Evolutionary conservation across 2,113 vertebrate genomes (phyloP), one percentile per base, ranked within the genome.

Genomic region (Muntiacus reevesi): DNA sequence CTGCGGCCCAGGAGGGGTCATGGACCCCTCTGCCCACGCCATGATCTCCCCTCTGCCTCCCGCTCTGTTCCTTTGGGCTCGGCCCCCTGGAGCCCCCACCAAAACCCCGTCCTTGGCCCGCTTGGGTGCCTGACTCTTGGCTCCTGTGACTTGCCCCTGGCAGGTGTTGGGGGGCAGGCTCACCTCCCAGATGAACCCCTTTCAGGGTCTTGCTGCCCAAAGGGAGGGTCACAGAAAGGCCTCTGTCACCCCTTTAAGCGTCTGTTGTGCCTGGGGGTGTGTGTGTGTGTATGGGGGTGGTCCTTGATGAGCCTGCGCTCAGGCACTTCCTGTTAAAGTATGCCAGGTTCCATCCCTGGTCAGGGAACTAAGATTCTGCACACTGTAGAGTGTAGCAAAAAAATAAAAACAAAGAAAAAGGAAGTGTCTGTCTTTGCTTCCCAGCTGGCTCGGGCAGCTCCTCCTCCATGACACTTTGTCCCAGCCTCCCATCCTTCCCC

Each of bases 1-100:
- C n/a, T 6, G 2, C 0, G 5, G 64, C n/a, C n/a, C 64, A 71
- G 1, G 9, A 9, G 27, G 7, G 52, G 15, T 2, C 19, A 13
- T 1, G 2, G 81, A 23, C 28, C 23, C 3, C 9, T 55, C 57
- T 36, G 30, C 40, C 40, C 13, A 3, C 12, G 19, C 82, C 67
- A 67, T 25, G 7, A 9, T 4, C 33, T 43, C 52, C 23, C 16
- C 8, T 16, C 55, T 45, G 40, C 25, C 43, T 1, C 57, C 6
- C 0, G 23, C 7, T 9, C 45, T 7, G 27, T 28, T 27, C 54
- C 43, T 12, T 71, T 1, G 0, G 62, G 54, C 33, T 74, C 57
- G 33, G 43, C 43, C 47, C n/a, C 54, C 55, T 25, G 45, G 87
- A 33, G 15, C 10, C 54, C n/a, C 50, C 45, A 52, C 12, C 0